These are phyloP conservation scores for Copsychus sechellarum DNA, from an alignment of 2,113 vertebrate species.

Conservation along the genomic window DNA sequence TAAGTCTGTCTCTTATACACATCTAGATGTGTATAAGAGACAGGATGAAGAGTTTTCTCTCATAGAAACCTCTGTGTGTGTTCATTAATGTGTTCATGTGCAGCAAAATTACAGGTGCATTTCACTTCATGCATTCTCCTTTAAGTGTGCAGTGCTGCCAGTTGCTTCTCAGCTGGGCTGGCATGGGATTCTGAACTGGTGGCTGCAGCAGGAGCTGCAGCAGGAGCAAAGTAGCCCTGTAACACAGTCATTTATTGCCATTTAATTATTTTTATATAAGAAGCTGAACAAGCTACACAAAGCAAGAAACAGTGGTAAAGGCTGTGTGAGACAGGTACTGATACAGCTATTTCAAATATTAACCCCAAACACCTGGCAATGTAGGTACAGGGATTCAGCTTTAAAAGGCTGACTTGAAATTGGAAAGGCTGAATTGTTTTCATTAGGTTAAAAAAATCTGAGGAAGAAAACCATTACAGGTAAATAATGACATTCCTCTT, in stretches of 20 bases:
- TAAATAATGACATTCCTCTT: not conserved
- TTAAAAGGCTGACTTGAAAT: not conserved
- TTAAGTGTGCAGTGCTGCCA: not conserved
- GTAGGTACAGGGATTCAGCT: not conserved
- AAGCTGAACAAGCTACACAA: not conserved
- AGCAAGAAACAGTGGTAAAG: not conserved
- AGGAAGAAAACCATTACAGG: not conserved
- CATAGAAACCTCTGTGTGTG: not conserved
- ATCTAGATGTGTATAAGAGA: too few relatives aligned
- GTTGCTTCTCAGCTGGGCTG: not conserved
- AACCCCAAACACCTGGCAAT: not conserved
- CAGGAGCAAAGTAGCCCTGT: not conserved
- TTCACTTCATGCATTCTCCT: not conserved
- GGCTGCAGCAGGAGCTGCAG: not conserved
- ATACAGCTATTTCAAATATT: not conserved
- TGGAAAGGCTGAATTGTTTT: not conserved
- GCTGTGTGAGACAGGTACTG: not conserved
- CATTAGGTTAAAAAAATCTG: not conserved
- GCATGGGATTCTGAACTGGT: not conserved
- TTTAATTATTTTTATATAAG: not conserved
- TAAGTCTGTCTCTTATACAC: too few relatives aligned
- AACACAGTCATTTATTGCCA: not conserved
- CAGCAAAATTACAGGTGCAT: not conserved
- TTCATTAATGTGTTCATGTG: not conserved
- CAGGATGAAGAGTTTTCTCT: not conserved